Conservation (phyloP, 2,888 invertebrate species). For the Neria commutata region DNA sequence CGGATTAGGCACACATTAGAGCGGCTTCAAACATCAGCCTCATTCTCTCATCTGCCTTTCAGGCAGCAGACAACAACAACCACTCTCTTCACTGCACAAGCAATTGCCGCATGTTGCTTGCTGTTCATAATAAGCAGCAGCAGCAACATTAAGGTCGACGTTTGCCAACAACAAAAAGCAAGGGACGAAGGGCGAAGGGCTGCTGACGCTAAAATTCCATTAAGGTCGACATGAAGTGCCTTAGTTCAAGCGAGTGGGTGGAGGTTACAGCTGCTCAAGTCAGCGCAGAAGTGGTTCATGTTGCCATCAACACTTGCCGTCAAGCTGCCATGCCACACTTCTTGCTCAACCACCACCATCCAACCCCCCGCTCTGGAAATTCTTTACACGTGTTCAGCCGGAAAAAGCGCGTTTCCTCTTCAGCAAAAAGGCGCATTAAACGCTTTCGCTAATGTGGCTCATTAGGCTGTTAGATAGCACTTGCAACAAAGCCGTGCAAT, state of each 20-base stretch:
- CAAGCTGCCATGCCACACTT: neutral
- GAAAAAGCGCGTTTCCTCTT: neutral
- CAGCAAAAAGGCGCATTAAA: too few species aligned
- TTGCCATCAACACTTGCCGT: neutral
- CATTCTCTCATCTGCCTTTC: neutral
- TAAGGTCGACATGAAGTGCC: neutral
- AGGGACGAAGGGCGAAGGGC: too few species aligned
- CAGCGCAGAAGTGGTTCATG: neutral
- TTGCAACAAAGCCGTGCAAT: too few species aligned
- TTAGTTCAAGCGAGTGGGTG: neutral
- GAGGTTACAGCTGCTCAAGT: neutral
- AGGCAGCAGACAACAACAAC: neutral
- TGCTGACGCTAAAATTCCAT: neutral
- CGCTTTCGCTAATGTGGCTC: neutral
- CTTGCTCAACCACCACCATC: too few species aligned
- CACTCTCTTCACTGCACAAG: too few species aligned
- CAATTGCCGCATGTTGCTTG: neutral
- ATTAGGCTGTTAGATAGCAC: too few species aligned
- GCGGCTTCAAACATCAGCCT: neutral
- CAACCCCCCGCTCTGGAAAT: too few species aligned
- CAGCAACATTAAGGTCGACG: too few species aligned
- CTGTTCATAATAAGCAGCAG: neutral
- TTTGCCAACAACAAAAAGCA: too few species aligned
- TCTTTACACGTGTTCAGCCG: slow-evolving; percentile 2
- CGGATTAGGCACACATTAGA: neutral